phyloP scores from a whole-genome alignment of 92 coral and sea anemone species.

The Epizoanthus fatuus region DNA sequence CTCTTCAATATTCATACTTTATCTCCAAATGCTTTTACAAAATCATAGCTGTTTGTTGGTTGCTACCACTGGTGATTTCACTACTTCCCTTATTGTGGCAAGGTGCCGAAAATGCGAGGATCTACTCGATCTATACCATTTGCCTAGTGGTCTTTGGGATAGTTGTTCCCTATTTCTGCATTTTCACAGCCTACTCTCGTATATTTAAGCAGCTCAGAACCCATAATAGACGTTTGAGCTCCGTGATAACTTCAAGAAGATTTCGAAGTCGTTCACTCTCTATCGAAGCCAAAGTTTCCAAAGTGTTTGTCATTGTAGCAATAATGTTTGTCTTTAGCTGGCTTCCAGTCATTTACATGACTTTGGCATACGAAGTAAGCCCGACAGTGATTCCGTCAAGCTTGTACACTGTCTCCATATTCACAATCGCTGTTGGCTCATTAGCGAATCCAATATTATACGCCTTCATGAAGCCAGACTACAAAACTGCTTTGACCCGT shows the following conservation, averaged over 20 bases:
- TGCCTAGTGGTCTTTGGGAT: constrained; percentile 27
- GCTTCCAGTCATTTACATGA: constrained; percentile 43
- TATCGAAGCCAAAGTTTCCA: constrained; percentile 43
- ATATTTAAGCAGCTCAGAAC: constrained; percentile 11
- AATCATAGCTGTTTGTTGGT: constrained; percentile 31
- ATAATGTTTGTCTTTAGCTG: constrained; percentile 26
- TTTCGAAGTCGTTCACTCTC: constrained; percentile 28
- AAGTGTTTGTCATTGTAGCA: constrained; percentile 35
- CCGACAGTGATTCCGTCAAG: constrained; percentile 19
- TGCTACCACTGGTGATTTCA: constrained; percentile 6
- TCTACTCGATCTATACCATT: constrained; percentile 21
- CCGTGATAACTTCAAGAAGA: neutral
- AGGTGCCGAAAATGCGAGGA: constrained; percentile 1
- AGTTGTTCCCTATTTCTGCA: constrained; percentile 23
- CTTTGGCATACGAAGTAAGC: constrained; percentile 27
- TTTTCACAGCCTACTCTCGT: constrained; percentile 24
- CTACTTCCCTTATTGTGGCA: constrained; percentile 22
- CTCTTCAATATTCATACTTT: constrained; percentile 21
- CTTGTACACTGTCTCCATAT: constrained; percentile 35
- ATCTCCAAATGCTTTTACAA: constrained; percentile 25
- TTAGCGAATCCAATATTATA: constrained; percentile 36
- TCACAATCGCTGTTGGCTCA: constrained; percentile 24
- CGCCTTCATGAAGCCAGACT: constrained; percentile 49
- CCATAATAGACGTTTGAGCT: constrained; percentile 28
- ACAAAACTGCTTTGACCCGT: constrained; percentile 1